Conservation (phyloP, 1,140 invertebrate species). For the Drosophila pectinifera region DNA sequence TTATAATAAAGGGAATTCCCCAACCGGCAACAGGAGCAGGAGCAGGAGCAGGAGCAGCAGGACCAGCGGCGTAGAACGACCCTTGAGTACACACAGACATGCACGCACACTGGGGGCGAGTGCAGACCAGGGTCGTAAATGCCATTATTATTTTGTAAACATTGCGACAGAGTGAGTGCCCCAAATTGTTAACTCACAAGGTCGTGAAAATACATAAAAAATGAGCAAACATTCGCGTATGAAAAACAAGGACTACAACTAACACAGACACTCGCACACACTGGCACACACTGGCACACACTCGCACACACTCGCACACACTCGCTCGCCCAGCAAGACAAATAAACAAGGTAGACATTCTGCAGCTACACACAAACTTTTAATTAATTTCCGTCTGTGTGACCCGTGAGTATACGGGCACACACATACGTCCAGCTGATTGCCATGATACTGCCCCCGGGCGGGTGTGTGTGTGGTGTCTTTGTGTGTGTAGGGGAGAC, state of each 20-base stretch:
- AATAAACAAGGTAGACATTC: conserved; percentile 64
- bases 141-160: conserved; percentile 81
- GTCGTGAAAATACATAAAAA: conserved; percentile 62
- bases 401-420: conserved; percentile 49
- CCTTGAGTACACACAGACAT: conserved; percentile 46
- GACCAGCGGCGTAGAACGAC: conserved; percentile 18
- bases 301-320: conserved; percentile 17
- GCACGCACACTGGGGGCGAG: conserved; percentile 20
- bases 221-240: conserved; percentile 46
- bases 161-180: conserved; percentile 71
- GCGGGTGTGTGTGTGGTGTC: conserved; percentile 8
- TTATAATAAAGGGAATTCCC: conserved; percentile 71
- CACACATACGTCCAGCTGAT: conserved; percentile 36
- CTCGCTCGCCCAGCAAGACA: conserved; percentile 24
- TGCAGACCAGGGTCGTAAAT: conserved; percentile 73
- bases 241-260: conserved; percentile 35
- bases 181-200: conserved; percentile 80
- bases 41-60: conserved; percentile 35
- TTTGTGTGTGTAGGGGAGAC: conserved; percentile 22
- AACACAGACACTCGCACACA: conserved; percentile 21
- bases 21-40: conserved; percentile 43
- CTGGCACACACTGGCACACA: background rate
- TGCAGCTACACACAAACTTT: conserved; percentile 69
- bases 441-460: conserved; percentile 29
- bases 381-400: conserved; percentile 76